phyloP scores from a whole-genome alignment of 2,888 invertebrate species.

The Luffia ferchaultella region DNA sequence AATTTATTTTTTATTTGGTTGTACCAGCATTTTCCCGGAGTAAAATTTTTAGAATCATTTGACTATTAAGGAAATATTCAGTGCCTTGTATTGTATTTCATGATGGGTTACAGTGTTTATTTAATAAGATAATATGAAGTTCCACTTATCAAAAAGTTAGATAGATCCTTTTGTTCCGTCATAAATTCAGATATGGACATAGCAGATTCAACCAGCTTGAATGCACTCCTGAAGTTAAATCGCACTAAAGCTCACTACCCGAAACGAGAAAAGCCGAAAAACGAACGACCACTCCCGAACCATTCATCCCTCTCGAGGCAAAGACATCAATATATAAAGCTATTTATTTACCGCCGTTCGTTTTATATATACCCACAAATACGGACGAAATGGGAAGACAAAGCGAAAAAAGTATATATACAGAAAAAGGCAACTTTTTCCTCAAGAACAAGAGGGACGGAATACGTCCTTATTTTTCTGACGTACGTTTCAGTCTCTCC shows the following conservation, averaged over 20 bases:
- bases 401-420: slow-evolving; percentile 51
- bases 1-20: too few species aligned
- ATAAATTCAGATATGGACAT: too few species aligned
- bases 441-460: slow-evolving; percentile 64
- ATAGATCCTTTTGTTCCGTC: too few species aligned
- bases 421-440: slow-evolving; percentile 42
- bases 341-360: slow-evolving; percentile 6
- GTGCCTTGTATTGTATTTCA: too few species aligned
- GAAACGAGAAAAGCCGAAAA: background rate
- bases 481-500: slow-evolving; percentile 64
- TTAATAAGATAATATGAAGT: too few species aligned
- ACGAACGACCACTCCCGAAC: slow-evolving; percentile 2
- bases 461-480: slow-evolving; percentile 66
- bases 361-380: background rate
- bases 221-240: background rate
- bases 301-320: slow-evolving; percentile 6
- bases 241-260: background rate
- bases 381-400: background rate
- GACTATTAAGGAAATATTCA: too few species aligned
- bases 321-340: slow-evolving; percentile 7
- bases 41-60: too few species aligned
- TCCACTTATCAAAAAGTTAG: too few species aligned
- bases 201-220: too few species aligned
- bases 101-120: too few species aligned
- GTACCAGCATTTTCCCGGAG: too few species aligned